Evolutionary conservation across 2,113 vertebrate genomes (phyloP).

Genomic region (Axis porcinus): DNA sequence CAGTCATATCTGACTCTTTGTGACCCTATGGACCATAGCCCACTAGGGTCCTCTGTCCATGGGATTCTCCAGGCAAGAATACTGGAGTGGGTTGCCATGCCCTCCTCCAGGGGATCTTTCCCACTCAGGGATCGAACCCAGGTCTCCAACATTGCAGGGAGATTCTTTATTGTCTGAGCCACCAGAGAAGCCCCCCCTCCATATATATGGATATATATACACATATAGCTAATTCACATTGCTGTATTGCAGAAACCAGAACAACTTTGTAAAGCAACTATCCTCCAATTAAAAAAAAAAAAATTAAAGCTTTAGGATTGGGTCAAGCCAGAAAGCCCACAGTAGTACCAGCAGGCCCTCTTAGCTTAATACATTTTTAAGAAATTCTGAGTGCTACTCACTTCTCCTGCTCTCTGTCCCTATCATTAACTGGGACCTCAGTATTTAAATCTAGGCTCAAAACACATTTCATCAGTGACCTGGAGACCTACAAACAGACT

Average conservation of each 20-base stretch:
- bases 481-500: neutral
- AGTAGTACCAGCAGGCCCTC: neutral
- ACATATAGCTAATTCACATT: neutral
- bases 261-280: neutral
- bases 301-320: neutral
- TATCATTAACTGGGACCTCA: neutral
- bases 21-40: neutral
- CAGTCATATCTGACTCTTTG: neutral
- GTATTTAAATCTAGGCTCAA: neutral
- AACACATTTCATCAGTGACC: neutral
- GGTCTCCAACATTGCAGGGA: neutral
- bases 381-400: neutral
- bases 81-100: neutral
- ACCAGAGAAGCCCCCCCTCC: neutral
- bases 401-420: neutral
- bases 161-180: neutral
- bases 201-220: fast-evolving
- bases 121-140: neutral
- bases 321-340: neutral
- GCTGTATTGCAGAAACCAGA: neutral
- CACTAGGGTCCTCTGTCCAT: neutral
- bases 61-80: neutral
- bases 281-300: neutral
- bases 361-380: neutral
- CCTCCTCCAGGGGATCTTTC: neutral